Conservation (phyloP, 2,888 invertebrate species). For the Dilophus febrilis region DNA sequence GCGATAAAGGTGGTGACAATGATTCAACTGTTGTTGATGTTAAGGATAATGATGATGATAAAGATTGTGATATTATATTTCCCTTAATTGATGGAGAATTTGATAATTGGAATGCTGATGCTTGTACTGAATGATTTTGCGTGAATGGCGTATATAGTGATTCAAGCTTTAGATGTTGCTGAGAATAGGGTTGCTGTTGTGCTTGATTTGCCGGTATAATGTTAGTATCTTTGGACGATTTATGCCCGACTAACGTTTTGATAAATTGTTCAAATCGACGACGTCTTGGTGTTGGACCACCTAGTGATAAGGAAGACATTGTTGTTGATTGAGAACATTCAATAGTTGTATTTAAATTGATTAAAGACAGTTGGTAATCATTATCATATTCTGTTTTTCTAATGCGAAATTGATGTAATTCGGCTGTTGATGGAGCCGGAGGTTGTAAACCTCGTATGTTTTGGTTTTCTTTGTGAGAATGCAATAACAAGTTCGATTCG, state of each 20-base stretch:
- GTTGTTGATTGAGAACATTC: conserved; percentile 18
- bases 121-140: conserved; percentile 7
- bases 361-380: too few species aligned
- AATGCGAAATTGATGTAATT: conserved; percentile 13
- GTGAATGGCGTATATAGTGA: too few species aligned
- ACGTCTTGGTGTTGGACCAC: conserved; percentile 22
- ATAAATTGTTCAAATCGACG: conserved; percentile 27
- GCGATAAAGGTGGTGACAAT: conserved; percentile 7
- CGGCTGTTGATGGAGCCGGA: conserved; percentile 15
- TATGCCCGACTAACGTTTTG: conserved; percentile 27
- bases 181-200: conserved; percentile 8
- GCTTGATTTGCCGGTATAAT: conserved; percentile 8
- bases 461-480: conserved; percentile 25
- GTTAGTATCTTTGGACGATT: conserved; percentile 12
- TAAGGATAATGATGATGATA: conserved; percentile 1
- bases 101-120: conserved; percentile 6
- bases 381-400: conserved; percentile 2
- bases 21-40: background rate
- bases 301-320: conserved; percentile 16
- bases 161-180: conserved; percentile 8
- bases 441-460: too few species aligned
- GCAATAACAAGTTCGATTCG: conserved; percentile 18
- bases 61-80: too few species aligned
- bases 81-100: background rate
- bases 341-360: background rate